Evolutionary conservation across 2,113 vertebrate species (phyloP), one percentile per base, ranked within the genome.

Genomic region (Numenius arquata): DNA sequence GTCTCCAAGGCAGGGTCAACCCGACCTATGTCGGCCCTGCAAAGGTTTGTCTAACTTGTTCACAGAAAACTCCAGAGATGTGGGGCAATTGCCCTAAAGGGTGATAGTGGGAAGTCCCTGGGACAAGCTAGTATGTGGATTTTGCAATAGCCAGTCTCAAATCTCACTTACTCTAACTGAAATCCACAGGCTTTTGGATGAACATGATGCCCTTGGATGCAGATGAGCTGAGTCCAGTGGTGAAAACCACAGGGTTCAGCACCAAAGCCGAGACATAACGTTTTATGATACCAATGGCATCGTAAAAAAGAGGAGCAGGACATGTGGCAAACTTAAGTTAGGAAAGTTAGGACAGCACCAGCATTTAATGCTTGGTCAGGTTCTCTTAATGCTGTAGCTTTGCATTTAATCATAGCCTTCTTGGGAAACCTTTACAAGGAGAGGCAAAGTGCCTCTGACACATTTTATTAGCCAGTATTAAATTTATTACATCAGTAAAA

Each of bases 401-500:
- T 65, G 45, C 48, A 22, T 67, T 91, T 84, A 75, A 81, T 75
- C 85, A 71, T 27, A 47, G 41, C 36, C 34, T 93, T 75, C 45
- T 40, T 48, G 75, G 63, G 47, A 83, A 74, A 67, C n/a, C 52
- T 96, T 92, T 90, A 88, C 36, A 93, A 74, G 95, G 48, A 91
- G 72, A 92, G 63, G 55, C 47, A 63, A 88, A 95, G 79, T 75
- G 85, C 29, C 72, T 93, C 59, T 80, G 72, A 92, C 86, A 84
- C 15, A 47, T 83, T 96, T 97, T 95, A 96, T 90, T 85, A 84
- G 75, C 47, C 34, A 26, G 3, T 18, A 80, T 83, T 85, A 73
- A 45, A 41, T 88, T 85, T 94, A 93, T 71, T 38, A 38, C 67
- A 38, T 12, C 71, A 52, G 58, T 88, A 62, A 71, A 91, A 73